Evolutionary conservation across 2,797 vertebrate genomes (phyloP).

Genomic region (Mormyrops boulengeri): DNA sequence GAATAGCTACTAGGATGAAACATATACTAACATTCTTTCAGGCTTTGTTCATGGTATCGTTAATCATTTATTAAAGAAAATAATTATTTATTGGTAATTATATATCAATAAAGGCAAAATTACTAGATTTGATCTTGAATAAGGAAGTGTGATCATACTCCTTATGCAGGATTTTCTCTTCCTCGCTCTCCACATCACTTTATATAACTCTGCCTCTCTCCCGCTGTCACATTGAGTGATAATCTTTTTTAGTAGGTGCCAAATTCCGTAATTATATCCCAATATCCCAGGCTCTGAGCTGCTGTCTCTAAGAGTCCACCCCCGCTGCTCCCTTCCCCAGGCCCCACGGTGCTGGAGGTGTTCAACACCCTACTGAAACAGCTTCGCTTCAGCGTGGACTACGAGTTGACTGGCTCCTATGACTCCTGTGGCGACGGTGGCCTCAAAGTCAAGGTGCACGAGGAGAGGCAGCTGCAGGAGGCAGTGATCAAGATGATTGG

Average conservation of each 20-base stretch:
- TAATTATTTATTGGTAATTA: background rate
- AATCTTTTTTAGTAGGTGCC: background rate
- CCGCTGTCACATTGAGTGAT: background rate
- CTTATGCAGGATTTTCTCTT: background rate
- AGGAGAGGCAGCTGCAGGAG: constrained; percentile 90
- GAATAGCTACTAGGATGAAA: background rate
- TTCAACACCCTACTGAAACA: constrained; percentile 89
- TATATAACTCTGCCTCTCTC: constrained; percentile 1
- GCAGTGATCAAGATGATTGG: constrained; percentile 90
- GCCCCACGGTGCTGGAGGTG: constrained; percentile 89
- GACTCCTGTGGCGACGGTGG: constrained; percentile 64
- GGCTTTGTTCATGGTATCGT: background rate
- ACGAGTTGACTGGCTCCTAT: constrained; percentile 81
- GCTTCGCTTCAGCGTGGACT: constrained; percentile 87
- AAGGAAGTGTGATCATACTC: background rate
- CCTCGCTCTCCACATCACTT: background rate
- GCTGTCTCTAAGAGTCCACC: background rate
- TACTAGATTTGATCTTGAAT: background rate
- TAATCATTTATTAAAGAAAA: background rate
- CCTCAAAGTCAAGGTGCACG: constrained; percentile 82
- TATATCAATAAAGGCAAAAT: background rate
- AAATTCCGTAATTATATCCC: background rate
- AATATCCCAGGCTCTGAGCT: background rate
- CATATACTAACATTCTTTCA: background rate
- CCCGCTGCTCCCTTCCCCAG: constrained; percentile 44